Evolutionary conservation across 2,797 vertebrate species (phyloP).

Genomic region (Bufotes viridis): DNA sequence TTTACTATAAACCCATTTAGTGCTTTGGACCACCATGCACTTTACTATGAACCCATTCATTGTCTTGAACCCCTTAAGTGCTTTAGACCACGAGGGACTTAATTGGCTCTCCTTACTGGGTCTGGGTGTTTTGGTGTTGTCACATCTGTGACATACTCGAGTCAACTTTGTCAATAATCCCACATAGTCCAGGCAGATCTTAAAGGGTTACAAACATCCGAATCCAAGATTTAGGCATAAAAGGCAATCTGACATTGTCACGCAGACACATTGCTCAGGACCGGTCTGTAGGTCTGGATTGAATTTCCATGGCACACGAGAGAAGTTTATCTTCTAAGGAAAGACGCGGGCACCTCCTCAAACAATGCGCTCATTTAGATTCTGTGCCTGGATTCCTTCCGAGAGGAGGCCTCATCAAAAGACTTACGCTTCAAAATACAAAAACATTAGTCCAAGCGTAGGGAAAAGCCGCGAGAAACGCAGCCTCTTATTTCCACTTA

Average conservation of each 20-base stretch:
- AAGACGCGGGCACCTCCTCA: conserved; percentile 42
- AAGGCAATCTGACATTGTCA: neutral
- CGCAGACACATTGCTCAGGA: conserved; percentile 14
- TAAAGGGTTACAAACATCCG: neutral
- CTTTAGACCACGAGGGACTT: too few species aligned
- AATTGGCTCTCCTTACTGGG: too few species aligned
- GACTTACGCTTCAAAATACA: conserved; percentile 46
- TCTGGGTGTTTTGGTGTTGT: too few species aligned
- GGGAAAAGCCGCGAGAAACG: conserved; percentile 49
- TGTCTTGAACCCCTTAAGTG: neutral
- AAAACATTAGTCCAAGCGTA: conserved; percentile 27
- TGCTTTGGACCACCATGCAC: too few species aligned
- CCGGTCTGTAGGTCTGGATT: conserved; percentile 13
- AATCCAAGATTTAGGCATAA: neutral
- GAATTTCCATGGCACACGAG: conserved; percentile 51
- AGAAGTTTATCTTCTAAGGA: conserved; percentile 37
- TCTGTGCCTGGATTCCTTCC: conserved; percentile 29
- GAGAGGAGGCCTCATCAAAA: conserved; percentile 48
- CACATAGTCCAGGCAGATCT: neutral
- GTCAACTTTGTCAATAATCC: neutral
- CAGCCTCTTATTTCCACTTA: conserved; percentile 61
- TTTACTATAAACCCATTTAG: too few species aligned
- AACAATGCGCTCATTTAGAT: conserved; percentile 57
- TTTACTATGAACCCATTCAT: too few species aligned
- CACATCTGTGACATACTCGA: neutral